Evolutionary conservation across 2,113 vertebrate genomes (phyloP).

Genomic region (Amia ocellicauda): DNA sequence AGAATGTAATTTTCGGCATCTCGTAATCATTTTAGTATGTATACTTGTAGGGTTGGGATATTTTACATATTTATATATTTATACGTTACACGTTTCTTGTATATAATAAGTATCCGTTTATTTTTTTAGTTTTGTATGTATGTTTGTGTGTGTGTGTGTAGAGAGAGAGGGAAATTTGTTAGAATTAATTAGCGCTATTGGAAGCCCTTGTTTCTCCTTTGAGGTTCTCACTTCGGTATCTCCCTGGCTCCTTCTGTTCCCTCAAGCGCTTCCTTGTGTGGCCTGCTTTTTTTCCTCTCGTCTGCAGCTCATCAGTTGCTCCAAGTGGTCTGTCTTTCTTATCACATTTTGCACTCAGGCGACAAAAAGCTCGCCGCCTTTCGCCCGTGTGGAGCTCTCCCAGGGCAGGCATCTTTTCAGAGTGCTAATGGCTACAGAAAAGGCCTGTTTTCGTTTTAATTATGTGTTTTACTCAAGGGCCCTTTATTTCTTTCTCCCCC

Average conservation of each 20-base stretch:
- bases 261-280: constrained; percentile 16
- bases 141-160: too few relatives aligned
- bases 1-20: too few relatives aligned
- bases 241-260: background rate
- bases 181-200: constrained; percentile 43
- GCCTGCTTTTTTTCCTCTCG: constrained; percentile 12
- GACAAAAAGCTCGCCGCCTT: constrained; percentile 29
- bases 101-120: constrained; percentile 30
- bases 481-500: constrained; percentile 46
- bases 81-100: constrained; percentile 21
- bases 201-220: constrained; percentile 1
- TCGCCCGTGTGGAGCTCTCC: constrained; percentile 51
- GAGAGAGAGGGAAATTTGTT: constrained; percentile 28
- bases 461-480: constrained; percentile 57
- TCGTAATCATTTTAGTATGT: too few relatives aligned
- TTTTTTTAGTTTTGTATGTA: too few relatives aligned
- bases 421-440: constrained; percentile 62
- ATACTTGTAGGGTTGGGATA: background rate
- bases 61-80: too few relatives aligned
- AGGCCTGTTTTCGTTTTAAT: constrained; percentile 66
- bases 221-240: background rate
- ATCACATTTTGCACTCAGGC: constrained; percentile 42
- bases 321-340: constrained; percentile 38
- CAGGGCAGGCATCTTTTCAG: constrained; percentile 61
- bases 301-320: constrained; percentile 33